These are phyloP conservation scores for Drosophila tristis DNA, from an alignment of 1,140 invertebrate species.

Conservation along the genomic window DNA sequence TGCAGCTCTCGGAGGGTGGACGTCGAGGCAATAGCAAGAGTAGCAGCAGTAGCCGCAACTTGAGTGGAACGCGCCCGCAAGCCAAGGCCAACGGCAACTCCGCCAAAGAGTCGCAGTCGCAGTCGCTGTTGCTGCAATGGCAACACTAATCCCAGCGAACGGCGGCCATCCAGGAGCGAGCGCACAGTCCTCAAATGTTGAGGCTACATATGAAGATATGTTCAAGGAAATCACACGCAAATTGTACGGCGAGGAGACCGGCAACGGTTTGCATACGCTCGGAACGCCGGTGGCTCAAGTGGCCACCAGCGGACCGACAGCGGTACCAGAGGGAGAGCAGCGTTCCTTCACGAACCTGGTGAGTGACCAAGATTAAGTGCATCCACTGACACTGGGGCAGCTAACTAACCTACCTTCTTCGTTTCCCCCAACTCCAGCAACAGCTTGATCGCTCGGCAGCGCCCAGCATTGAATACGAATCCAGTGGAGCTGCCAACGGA, in stretches of 20 bases:
- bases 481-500: slow-evolving; percentile 53
- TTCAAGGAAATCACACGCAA: slow-evolving; percentile 94
- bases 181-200: slow-evolving; percentile 83
- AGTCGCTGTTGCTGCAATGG: slow-evolving; percentile 59
- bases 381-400: not conserved
- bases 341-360: slow-evolving; percentile 84
- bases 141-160: slow-evolving; percentile 82
- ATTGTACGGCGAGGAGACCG: slow-evolving; percentile 93
- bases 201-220: slow-evolving; percentile 84
- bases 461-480: slow-evolving; percentile 82
- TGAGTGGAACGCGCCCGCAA: slow-evolving; percentile 58
- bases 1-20: slow-evolving; percentile 64
- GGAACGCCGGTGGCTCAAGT: slow-evolving; percentile 84
- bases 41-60: slow-evolving; percentile 47
- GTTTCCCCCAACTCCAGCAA: slow-evolving; percentile 46
- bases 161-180: slow-evolving; percentile 72
- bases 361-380: slow-evolving; percentile 24
- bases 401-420: not conserved
- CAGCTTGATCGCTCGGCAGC: slow-evolving; percentile 81
- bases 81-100: slow-evolving; percentile 62
- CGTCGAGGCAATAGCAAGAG: slow-evolving; percentile 67
- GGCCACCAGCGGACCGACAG: slow-evolving; percentile 82
- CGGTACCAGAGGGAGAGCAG: slow-evolving; percentile 83
- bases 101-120: slow-evolving; percentile 33
- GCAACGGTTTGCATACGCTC: slow-evolving; percentile 85